These are phyloP conservation scores for Apamea crenata DNA, from an alignment of 2,888 invertebrate species.

Conservation along the genomic window DNA sequence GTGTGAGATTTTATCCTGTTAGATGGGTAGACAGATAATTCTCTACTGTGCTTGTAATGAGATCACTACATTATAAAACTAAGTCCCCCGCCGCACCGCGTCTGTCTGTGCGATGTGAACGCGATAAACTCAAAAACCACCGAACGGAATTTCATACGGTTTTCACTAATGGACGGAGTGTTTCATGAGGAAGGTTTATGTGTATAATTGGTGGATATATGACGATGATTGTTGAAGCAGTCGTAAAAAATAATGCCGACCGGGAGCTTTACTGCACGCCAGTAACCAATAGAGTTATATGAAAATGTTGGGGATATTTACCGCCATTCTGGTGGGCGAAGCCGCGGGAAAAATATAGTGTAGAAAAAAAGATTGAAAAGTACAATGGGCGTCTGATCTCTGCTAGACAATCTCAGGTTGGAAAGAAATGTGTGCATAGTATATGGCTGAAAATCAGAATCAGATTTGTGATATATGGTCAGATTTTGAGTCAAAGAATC, in stretches of 20 bases:
- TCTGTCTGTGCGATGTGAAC: neutral
- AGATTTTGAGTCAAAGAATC: neutral
- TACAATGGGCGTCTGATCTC: constrained; percentile 5
- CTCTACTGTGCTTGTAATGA: neutral
- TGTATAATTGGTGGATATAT: neutral
- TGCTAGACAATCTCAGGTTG: neutral
- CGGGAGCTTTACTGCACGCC: neutral
- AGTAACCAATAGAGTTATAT: neutral
- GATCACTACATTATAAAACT: neutral
- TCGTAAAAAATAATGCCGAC: neutral
- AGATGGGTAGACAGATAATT: neutral
- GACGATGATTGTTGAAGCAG: neutral
- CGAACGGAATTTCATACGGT: neutral
- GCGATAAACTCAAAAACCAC: neutral
- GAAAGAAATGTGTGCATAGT: neutral
- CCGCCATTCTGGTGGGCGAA: neutral
- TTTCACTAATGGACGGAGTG: neutral
- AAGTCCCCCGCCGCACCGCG: neutral
- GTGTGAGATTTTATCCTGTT: neutral
- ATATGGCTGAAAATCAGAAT: neutral
- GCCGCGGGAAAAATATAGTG: neutral
- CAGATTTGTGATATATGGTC: neutral
- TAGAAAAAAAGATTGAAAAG: neutral
- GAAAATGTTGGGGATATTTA: neutral
- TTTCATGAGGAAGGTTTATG: too few species aligned